Evolutionary conservation across 2,113 vertebrate genomes (phyloP), one percentile per base, ranked within the genome.

Genomic region (Boulengeromyrus knoepffleri): DNA sequence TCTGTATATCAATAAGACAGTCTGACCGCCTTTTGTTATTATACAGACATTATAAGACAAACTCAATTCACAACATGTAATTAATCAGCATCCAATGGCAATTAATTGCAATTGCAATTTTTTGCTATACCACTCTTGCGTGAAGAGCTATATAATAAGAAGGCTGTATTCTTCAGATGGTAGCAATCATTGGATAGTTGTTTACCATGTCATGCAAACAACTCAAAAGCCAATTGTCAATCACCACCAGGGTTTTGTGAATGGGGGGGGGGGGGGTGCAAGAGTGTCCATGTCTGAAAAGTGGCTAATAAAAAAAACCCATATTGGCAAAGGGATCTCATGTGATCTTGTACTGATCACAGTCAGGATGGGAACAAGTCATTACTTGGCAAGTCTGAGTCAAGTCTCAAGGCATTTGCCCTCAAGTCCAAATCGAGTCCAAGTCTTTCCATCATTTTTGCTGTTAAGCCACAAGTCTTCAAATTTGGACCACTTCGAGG

Each of bases 281-380:
- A 50, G 49, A 88, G 90, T 90, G 85, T 45, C 87, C 46, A 85
- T 89, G 90, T 53, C 89, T 90, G 90, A 91, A 91, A 91, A 88
- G 70, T 89, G 91, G 89, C 92, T 91, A 91, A 91, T 90, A 90
- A 88, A 90, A 92, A 90, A 91, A 91, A 91, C 87, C 89, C 88
- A 45, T 88, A 74, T n/a, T 47, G 10, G 6, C 85, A 87, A 50
- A 87, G 15, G 47, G 31, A 52, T 27, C 10, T 52, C 49, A 52
- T 47, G 7, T 24, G 10, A 27, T 47, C 85, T 74, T n/a, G 31
- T 45, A 42, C 80, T 46, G 74, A 31, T 15, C 8, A 2, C 24
- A 27, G 24, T 21, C n/a, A 1, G 5, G 21, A n/a, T 27, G 74
- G 74, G 4, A 39, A 80, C 74, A 39, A 5, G 24, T 31, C n/a